Evolutionary conservation across 1,140 invertebrate species (phyloP).

Genomic region (Chymomyza costata): DNA sequence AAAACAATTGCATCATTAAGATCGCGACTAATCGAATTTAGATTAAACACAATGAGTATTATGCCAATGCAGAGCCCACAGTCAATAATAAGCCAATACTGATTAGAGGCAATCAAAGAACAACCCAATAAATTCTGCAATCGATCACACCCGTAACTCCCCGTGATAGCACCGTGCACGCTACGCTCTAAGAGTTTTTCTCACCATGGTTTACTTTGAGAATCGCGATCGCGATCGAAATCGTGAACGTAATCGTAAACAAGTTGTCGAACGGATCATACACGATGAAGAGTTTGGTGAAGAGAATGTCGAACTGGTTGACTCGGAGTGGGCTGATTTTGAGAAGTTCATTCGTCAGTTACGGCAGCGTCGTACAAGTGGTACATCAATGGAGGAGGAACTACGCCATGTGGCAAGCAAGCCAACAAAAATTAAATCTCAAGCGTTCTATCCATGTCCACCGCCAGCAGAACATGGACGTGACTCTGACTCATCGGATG

Average conservation of each 20-base stretch:
- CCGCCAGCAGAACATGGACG: constrained; percentile 78
- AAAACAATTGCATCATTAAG: constrained; percentile 34
- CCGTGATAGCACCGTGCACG: neutral
- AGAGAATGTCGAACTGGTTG: constrained; percentile 74
- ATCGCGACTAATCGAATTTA: constrained; percentile 1
- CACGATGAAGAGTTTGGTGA: constrained; percentile 75
- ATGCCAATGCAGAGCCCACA: constrained; percentile 6
- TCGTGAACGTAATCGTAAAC: constrained; percentile 38
- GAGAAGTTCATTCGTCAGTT: constrained; percentile 76
- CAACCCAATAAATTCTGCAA: neutral
- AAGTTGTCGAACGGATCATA: constrained; percentile 58
- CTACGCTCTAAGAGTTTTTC: neutral
- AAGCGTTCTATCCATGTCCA: constrained; percentile 82
- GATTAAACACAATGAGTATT: neutral
- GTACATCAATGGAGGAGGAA: constrained; percentile 78
- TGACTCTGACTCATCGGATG: constrained; percentile 74
- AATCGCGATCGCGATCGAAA: constrained; percentile 53
- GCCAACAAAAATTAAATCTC: constrained; percentile 75
- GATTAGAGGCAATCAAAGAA: constrained; percentile 18
- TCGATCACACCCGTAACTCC: neutral
- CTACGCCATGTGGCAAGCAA: constrained; percentile 76
- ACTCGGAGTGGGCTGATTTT: constrained; percentile 75
- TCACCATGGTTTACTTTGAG: constrained; percentile 60
- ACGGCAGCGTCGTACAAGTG: constrained; percentile 77
- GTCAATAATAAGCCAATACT: constrained; percentile 23